A percentile compares a stretch with the other conserved stretches of the same genome.
Evolutionary conservation across 2,113 vertebrate species (phyloP).

Genomic region (Cebus imitator): DNA sequence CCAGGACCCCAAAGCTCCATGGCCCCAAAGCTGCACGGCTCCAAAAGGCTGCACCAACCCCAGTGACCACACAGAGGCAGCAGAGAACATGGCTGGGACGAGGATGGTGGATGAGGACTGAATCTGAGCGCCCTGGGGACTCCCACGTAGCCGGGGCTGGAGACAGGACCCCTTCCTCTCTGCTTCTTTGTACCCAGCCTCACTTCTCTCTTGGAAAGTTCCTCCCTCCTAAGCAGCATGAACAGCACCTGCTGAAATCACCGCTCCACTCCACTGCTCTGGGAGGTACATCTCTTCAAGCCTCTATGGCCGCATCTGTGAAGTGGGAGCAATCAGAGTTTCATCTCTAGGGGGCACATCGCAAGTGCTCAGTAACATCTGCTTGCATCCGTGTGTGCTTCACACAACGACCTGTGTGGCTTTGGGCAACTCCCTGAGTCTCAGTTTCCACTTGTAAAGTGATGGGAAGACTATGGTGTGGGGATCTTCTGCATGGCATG

Average conservation of each 20-base stretch:
- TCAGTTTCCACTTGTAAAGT: background rate
- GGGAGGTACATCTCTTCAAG: background rate
- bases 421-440: background rate
- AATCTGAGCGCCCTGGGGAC: accelerated
- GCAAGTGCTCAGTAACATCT: accelerated
- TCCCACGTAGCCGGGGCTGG: background rate
- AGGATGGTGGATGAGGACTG: accelerated
- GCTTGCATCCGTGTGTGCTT: too few species aligned
- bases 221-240: too few species aligned
- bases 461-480: accelerated
- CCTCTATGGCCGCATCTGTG: background rate
- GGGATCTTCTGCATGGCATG: accelerated
- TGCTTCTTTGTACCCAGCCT: background rate
- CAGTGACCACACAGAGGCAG: slow-evolving; percentile 21
- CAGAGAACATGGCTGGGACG: background rate
- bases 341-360: background rate
- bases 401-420: background rate
- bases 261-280: too few species aligned
- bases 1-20: too few species aligned
- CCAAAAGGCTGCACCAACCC: accelerated
- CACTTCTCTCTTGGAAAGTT: too few species aligned
- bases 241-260: background rate
- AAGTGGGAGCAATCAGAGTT: background rate
- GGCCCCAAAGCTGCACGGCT: accelerated
- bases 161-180: accelerated